Conservation (phyloP, 1,140 invertebrate species). For the Penaeus chinensis region DNA sequence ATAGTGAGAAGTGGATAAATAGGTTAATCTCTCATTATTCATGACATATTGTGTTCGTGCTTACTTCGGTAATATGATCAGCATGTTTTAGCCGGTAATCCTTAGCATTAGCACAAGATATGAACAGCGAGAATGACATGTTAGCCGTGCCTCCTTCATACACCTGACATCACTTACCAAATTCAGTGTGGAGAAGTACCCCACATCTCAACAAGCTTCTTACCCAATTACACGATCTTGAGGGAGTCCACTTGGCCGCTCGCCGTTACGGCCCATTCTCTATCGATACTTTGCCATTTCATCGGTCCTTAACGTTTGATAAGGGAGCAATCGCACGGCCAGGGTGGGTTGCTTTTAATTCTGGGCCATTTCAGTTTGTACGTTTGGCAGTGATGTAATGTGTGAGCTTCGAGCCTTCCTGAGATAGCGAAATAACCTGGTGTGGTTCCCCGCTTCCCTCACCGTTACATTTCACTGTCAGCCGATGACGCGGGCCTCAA, state of each 20-base stretch:
- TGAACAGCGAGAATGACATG: too few species aligned
- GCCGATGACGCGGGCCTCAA: too few species aligned
- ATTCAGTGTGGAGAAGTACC: constrained; percentile 15
- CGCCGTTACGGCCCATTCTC: not conserved
- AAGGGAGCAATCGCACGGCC: not conserved
- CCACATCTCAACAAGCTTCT: constrained; percentile 38
- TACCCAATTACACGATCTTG: constrained; percentile 35
- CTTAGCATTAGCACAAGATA: too few species aligned
- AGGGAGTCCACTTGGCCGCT: not conserved
- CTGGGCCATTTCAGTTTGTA: constrained; percentile 32
- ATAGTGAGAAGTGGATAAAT: constrained; percentile 11
- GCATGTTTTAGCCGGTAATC: too few species aligned
- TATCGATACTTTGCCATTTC: not conserved
- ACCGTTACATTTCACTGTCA: not conserved
- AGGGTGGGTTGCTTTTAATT: constrained; percentile 26
- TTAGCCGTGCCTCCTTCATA: not conserved
- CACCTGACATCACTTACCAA: constrained; percentile 41
- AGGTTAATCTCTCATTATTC: constrained; percentile 12
- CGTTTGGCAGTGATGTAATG: constrained; percentile 55
- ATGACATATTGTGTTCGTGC: not conserved
- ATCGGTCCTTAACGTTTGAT: not conserved
- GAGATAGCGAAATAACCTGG: constrained; percentile 18
- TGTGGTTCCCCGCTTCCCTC: constrained; percentile 35
- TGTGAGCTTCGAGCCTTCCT: constrained; percentile 27
- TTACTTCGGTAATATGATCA: too few species aligned